These are phyloP conservation scores for Melanotaenia maccullochi DNA, from an alignment of 2,797 vertebrate species.

Conservation along the genomic window DNA sequence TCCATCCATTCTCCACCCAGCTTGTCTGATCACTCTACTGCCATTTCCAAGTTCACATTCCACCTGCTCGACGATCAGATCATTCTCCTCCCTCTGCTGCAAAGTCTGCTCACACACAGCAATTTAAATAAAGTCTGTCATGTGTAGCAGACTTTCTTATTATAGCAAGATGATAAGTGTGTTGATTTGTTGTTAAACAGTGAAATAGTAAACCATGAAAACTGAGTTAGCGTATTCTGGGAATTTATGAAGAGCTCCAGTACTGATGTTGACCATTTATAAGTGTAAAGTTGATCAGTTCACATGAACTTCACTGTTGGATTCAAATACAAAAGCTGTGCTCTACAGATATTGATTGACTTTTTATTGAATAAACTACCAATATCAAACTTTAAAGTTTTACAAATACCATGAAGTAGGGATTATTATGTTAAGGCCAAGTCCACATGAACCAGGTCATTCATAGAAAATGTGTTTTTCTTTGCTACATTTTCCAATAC, in stretches of 20 bases:
- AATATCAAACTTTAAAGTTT: too few relatives aligned
- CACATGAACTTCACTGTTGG: neutral
- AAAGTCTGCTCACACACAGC: too few relatives aligned
- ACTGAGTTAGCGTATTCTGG: neutral
- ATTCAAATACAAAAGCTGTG: neutral
- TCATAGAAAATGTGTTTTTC: too few relatives aligned
- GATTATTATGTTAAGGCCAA: too few relatives aligned
- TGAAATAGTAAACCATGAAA: neutral
- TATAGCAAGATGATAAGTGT: too few relatives aligned
- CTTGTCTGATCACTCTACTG: slow-evolving; percentile 3
- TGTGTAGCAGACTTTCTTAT: too few relatives aligned
- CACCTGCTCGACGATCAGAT: neutral
- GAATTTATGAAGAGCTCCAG: neutral
- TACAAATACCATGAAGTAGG: too few relatives aligned
- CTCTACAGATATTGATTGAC: neutral
- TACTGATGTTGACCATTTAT: neutral
- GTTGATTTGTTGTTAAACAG: neutral
- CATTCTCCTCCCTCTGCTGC: neutral
- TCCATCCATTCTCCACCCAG: slow-evolving; percentile 1
- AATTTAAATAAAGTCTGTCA: neutral
- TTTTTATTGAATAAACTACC: too few relatives aligned
- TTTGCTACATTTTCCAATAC: too few relatives aligned
- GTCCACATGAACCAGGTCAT: too few relatives aligned
- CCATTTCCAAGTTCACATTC: neutral
- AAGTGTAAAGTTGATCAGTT: neutral